phyloP scores from a whole-genome alignment of 2,113 vertebrate genomes.

The Larimichthys polyactis region DNA sequence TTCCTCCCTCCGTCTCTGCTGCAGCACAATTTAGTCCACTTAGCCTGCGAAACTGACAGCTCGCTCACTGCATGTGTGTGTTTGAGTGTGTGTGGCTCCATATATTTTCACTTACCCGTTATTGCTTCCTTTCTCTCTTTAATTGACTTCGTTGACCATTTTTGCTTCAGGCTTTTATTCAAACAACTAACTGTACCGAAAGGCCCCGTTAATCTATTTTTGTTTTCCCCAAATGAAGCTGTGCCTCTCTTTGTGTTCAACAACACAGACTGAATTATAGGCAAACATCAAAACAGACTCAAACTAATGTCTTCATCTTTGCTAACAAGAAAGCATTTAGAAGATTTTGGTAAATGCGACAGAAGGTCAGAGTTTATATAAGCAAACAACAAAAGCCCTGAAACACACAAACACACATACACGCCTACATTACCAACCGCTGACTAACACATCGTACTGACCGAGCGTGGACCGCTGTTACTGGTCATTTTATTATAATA shows the following conservation, averaged over 20 bases:
- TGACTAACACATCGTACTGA: no score
- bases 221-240: conserved; percentile 4
- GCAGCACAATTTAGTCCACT: conserved; percentile 57
- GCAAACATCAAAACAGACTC: not conserved
- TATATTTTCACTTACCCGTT: conserved; percentile 30
- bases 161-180: conserved; percentile 32
- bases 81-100: conserved; percentile 11
- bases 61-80: conserved; percentile 25
- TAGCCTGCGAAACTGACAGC: conserved; percentile 46
- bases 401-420: not conserved
- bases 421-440: no score
- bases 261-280: conserved; percentile 21
- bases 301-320: not conserved
- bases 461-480: no score
- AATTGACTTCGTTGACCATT: conserved; percentile 35
- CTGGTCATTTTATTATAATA: no score
- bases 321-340: not conserved
- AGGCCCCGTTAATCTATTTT: not conserved
- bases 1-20: not conserved
- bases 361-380: conserved; percentile 1
- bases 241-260: not conserved
- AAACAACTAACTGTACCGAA: not conserved
- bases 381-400: conserved; percentile 16
- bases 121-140: conserved; percentile 37
- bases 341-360: not conserved